These are phyloP conservation scores for Syngnathoides biaculeatus DNA, from an alignment of 2,113 vertebrate species.

Conservation along the genomic window DNA sequence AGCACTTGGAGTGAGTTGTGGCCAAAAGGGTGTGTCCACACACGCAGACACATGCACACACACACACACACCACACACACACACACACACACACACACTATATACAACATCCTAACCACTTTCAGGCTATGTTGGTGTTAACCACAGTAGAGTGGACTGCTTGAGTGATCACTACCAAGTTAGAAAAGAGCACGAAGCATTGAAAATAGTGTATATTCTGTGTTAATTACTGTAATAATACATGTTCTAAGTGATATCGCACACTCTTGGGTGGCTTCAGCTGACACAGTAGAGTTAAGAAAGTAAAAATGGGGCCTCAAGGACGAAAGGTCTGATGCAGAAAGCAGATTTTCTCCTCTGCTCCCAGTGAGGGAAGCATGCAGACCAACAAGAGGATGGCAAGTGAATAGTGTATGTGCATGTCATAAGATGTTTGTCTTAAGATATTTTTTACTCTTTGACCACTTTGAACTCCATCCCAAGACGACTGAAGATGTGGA, in stretches of 20 bases:
- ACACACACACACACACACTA: conserved; percentile 18
- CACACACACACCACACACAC: conserved; percentile 15
- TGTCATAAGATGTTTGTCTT: conserved; percentile 20
- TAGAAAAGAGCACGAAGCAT: conserved; percentile 27
- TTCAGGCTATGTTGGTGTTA: conserved; percentile 49
- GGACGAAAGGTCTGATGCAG: conserved; percentile 30
- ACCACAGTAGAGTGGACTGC: conserved; percentile 30
- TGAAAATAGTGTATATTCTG: conserved; percentile 37
- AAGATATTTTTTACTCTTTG: conserved; percentile 15
- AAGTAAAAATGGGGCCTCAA: conserved; percentile 19
- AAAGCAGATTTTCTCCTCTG: conserved; percentile 42
- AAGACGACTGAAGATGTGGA: conserved; percentile 10
- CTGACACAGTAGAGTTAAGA: conserved; percentile 25
- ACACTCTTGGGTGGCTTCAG: conserved; percentile 43
- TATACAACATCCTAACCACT: conserved; percentile 36
- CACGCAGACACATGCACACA: conserved; percentile 15
- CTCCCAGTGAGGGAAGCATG: conserved; percentile 28
- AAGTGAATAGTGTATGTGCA: conserved; percentile 20
- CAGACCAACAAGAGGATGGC: conserved; percentile 11
- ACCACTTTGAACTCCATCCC: conserved; percentile 12
- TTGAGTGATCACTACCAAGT: conserved; percentile 26
- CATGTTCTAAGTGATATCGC: conserved; percentile 3
- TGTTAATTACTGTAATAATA: conserved; percentile 34
- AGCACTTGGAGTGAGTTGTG: conserved; percentile 37
- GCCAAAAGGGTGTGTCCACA: conserved; percentile 47